Conservation (phyloP, 2,113 vertebrate genomes). For the Apteryx owenii region DNA sequence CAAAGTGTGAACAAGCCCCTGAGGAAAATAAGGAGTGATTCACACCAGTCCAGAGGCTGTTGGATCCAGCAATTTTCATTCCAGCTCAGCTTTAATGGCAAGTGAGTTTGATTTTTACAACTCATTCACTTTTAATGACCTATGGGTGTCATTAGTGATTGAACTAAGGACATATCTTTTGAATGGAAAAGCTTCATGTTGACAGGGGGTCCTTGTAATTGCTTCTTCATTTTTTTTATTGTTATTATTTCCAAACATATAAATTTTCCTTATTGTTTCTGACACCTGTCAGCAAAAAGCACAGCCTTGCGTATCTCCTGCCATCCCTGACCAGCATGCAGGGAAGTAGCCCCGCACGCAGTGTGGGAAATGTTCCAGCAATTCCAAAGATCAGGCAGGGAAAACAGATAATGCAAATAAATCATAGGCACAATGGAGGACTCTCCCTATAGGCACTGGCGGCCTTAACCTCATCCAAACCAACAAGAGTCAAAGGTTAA, state of each 20-base stretch:
- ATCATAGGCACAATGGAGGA: background rate
- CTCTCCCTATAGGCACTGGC: background rate
- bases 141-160: background rate
- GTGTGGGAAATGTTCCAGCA: constrained; percentile 19
- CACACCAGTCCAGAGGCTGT: background rate
- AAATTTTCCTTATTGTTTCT: constrained; percentile 40
- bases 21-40: background rate
- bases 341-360: background rate
- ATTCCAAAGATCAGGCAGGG: constrained; percentile 36
- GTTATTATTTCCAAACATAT: background rate
- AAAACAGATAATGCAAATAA: constrained; percentile 49
- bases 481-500: constrained; percentile 60
- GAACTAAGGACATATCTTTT: background rate
- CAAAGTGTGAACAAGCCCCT: background rate
- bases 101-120: constrained; percentile 4
- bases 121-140: constrained; percentile 1
- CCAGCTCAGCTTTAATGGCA: background rate
- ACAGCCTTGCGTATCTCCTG: background rate
- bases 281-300: constrained; percentile 36
- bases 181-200: background rate
- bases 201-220: background rate
- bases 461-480: constrained; percentile 34
- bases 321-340: background rate
- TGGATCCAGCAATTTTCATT: background rate
- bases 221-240: background rate